Conservation (phyloP, 30 jellyfish, hydroid and myxozoan species). For the Hydra vulgaris region DNA sequence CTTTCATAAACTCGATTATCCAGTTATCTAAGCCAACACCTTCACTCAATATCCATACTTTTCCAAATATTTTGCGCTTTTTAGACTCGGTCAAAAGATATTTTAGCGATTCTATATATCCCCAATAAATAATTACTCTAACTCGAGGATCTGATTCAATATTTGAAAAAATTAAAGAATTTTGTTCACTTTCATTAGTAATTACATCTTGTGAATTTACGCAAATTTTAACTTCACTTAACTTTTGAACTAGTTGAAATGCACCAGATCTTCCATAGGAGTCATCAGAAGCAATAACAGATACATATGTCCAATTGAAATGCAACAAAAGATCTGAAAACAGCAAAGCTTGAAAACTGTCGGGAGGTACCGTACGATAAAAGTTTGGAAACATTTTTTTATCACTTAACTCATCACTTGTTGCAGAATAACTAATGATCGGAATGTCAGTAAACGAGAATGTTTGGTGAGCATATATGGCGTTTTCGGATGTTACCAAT, state of each 20-base stretch:
- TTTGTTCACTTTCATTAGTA: neutral
- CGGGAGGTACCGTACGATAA: constrained; percentile 26
- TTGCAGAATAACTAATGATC: constrained; percentile 23
- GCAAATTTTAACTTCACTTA: neutral
- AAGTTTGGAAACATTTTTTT: constrained; percentile 19
- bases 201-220: neutral
- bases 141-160: constrained; percentile 13
- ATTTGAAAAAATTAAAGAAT: neutral
- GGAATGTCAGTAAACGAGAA: neutral
- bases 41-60: constrained; percentile 26
- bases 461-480: neutral
- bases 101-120: neutral
- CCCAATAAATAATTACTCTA: constrained; percentile 14
- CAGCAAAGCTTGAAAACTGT: constrained; percentile 14
- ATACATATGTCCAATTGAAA: constrained; percentile 26
- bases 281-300: constrained; percentile 20
- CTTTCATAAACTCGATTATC: neutral
- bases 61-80: neutral
- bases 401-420: constrained; percentile 15
- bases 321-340: constrained; percentile 2
- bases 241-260: neutral
- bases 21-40: constrained; percentile 10
- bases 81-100: neutral
- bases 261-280: constrained; percentile 25
- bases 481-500: neutral